Conservation (phyloP, 2,888 invertebrate genomes). For the Parnassius apollo region DNA sequence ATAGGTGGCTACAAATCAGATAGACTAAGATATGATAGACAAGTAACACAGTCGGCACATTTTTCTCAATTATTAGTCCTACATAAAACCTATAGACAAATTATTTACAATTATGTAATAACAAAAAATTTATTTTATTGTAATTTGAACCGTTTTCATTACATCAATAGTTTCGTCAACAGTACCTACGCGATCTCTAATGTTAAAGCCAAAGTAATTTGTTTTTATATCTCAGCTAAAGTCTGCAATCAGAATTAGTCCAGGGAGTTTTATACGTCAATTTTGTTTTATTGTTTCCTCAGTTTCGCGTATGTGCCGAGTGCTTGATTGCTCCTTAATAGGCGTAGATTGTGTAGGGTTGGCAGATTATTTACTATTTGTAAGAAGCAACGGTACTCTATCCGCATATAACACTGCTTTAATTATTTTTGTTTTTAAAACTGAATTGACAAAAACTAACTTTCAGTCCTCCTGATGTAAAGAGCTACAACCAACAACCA, state of each 20-base stretch:
- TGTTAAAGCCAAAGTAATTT: constrained; percentile 16
- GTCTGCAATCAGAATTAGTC: constrained; percentile 26
- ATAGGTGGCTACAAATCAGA: too few species aligned
- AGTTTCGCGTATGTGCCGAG: constrained; percentile 76
- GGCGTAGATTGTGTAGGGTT: constrained; percentile 48
- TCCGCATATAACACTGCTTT: too few species aligned
- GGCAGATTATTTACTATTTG: not conserved
- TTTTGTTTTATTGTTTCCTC: constrained; percentile 76
- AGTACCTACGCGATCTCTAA: not conserved
- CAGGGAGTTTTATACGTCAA: constrained; percentile 64
- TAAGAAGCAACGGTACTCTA: not conserved
- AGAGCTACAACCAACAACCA: too few species aligned
- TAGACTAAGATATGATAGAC: too few species aligned
- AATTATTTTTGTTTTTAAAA: too few species aligned
- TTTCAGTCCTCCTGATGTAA: too few species aligned
- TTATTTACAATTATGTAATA: too few species aligned
- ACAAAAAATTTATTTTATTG: not conserved
- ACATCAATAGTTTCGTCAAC: constrained; percentile 4
- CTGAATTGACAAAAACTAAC: too few species aligned
- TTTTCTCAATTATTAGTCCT: too few species aligned
- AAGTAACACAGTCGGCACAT: too few species aligned
- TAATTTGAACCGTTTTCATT: not conserved
- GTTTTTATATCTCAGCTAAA: constrained; percentile 20
- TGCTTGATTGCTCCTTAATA: constrained; percentile 75
- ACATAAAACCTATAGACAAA: too few species aligned